Percentiles rank a stretch among this genome's conserved stretches.
phyloP scores from a whole-genome alignment of 1,140 invertebrate genomes.

The Rhyzopertha dominica region DNA sequence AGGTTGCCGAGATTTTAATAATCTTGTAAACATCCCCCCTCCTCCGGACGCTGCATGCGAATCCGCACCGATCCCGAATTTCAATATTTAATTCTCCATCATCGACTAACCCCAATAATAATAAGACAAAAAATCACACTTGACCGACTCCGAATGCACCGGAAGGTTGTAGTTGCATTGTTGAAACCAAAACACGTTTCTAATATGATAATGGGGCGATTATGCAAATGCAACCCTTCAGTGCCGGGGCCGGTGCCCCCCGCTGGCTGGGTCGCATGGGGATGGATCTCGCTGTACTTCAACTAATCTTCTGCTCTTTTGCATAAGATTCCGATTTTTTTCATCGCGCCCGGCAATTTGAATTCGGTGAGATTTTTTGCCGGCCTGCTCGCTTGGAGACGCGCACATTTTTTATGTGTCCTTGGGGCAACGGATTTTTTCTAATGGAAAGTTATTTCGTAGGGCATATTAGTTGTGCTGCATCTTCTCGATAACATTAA shows the following conservation, averaged over 20 bases:
- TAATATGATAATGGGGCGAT: constrained; percentile 11
- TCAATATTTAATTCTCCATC: not conserved
- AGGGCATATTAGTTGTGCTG: too few species aligned
- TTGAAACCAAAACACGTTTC: constrained; percentile 16
- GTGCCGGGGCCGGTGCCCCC: not conserved
- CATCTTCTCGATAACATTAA: too few species aligned
- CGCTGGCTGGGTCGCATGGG: not conserved
- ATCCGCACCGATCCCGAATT: not conserved
- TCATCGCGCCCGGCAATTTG: too few species aligned
- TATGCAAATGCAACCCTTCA: constrained; percentile 14
- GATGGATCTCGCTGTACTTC: too few species aligned
- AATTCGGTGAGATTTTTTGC: too few species aligned
- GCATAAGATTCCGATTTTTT: too few species aligned
- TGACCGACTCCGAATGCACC: constrained; percentile 5
- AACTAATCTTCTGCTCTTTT: too few species aligned
- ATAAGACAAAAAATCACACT: constrained; percentile 15
- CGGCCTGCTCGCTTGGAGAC: too few species aligned
- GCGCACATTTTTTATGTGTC: too few species aligned
- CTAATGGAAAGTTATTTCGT: too few species aligned
- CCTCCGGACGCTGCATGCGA: not conserved
- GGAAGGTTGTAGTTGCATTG: constrained; percentile 10
- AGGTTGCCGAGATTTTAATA: not conserved
- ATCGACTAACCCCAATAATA: not conserved
- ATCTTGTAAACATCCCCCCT: not conserved
- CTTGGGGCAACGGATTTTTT: too few species aligned